Conservation (phyloP, 2,797 vertebrate species). For the Knipowitschia caucasica region DNA sequence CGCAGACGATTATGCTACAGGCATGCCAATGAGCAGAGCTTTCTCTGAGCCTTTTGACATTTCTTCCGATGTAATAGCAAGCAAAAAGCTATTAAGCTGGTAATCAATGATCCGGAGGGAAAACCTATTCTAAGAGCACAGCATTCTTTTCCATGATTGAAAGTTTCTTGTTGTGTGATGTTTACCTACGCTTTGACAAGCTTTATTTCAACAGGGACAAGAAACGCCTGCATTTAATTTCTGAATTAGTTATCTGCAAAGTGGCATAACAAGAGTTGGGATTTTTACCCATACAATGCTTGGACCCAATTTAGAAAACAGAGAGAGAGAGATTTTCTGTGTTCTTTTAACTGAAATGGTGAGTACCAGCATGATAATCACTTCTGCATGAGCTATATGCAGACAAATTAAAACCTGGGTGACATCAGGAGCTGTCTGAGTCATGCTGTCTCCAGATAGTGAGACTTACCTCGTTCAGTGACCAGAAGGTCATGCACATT, state of each 20-base stretch:
- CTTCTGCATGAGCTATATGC: constrained; percentile 4
- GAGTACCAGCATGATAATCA: constrained; percentile 6
- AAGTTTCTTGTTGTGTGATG: constrained; percentile 60
- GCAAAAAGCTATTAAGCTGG: constrained; percentile 67
- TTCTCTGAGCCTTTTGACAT: constrained; percentile 68
- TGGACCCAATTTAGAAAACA: constrained; percentile 7
- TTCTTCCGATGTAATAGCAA: constrained; percentile 63
- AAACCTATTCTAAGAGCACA: constrained; percentile 42
- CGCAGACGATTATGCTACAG: constrained; percentile 36
- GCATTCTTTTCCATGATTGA: constrained; percentile 57
- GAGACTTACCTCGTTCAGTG: constrained; percentile 45
- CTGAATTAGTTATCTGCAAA: constrained; percentile 46
- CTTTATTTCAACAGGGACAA: constrained; percentile 57
- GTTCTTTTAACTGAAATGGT: neutral
- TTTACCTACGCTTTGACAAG: constrained; percentile 40
- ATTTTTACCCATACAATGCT: constrained; percentile 9
- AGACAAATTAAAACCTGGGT: constrained; percentile 46
- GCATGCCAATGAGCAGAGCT: constrained; percentile 65
- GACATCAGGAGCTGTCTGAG: constrained; percentile 63
- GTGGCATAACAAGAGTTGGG: constrained; percentile 17
- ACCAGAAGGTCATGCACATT: constrained; percentile 54
- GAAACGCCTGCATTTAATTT: constrained; percentile 40
- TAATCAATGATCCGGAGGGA: constrained; percentile 67
- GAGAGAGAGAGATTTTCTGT: constrained; percentile 2
- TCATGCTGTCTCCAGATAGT: constrained; percentile 41